Percentiles rank a stretch among this genome's conserved stretches.
Evolutionary conservation across 2,113 vertebrate species (phyloP).

Genomic region (Pygoscelis adeliae): DNA sequence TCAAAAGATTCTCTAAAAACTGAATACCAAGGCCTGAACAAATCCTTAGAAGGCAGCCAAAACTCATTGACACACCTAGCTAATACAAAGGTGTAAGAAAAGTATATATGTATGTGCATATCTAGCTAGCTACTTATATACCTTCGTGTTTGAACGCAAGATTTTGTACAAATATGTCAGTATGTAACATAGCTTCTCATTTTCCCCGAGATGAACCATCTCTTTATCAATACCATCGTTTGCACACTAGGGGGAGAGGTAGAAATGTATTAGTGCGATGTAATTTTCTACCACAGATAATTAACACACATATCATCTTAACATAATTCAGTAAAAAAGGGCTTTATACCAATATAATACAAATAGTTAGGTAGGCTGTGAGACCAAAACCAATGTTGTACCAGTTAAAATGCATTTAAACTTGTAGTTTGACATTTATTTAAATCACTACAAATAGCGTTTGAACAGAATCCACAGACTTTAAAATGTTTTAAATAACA

Average conservation of each 20-base stretch:
- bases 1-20: neutral
- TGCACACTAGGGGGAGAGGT: neutral
- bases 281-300: neutral
- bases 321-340: neutral
- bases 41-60: neutral
- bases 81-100: neutral
- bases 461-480: neutral
- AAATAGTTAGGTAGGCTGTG: neutral
- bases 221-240: neutral
- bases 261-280: accelerated
- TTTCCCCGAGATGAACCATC: neutral
- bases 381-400: neutral
- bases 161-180: no score
- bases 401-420: neutral
- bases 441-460: neutral
- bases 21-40: neutral
- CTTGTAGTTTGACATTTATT: neutral
- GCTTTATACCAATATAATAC: neutral
- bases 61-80: neutral
- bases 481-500: neutral
- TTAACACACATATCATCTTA: neutral
- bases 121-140: neutral
- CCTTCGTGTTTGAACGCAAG: neutral
- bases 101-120: no score
- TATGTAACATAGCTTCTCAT: neutral